Evolutionary conservation across 2,888 invertebrate genomes (phyloP).

Genomic region (Nymphalis urticae): DNA sequence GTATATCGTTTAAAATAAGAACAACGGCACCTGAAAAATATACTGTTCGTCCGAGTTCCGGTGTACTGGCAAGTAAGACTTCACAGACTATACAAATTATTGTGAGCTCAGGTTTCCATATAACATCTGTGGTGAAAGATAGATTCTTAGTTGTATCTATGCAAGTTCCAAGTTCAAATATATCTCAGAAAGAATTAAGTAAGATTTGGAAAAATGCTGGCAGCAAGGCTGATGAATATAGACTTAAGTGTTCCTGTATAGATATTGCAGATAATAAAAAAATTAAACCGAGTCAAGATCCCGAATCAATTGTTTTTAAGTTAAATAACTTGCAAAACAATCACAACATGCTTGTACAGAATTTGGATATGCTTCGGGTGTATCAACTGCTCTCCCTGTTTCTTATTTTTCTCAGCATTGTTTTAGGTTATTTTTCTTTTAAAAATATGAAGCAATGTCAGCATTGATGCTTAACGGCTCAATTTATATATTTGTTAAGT

Average conservation of each 20-base stretch:
- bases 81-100: conserved; percentile 83
- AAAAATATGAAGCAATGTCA: conserved; percentile 13
- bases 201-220: conserved; percentile 84
- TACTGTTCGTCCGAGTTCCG: conserved; percentile 90
- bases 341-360: conserved; percentile 29
- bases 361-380: conserved; percentile 23
- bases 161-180: conserved; percentile 74
- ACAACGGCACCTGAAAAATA: conserved; percentile 96
- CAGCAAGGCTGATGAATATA: conserved; percentile 82
- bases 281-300: conserved; percentile 15
- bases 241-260: conserved; percentile 61
- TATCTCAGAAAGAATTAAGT: conserved; percentile 78
- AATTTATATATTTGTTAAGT: too few relatives aligned
- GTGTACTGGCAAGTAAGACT: conserved; percentile 83
- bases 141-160: conserved; percentile 91
- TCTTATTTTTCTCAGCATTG: conserved; percentile 23
- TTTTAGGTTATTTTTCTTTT: conserved; percentile 27
- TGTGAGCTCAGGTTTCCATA: conserved; percentile 84
- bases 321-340: conserved; percentile 29
- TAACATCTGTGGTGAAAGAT: conserved; percentile 85
- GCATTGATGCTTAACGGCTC: background rate
- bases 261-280: conserved; percentile 8
- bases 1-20: conserved; percentile 85
- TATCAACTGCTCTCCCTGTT: conserved; percentile 30
- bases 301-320: conserved; percentile 29